phyloP scores from a whole-genome alignment of 2,113 vertebrate species.

The Paradoxurus hermaphroditus region DNA sequence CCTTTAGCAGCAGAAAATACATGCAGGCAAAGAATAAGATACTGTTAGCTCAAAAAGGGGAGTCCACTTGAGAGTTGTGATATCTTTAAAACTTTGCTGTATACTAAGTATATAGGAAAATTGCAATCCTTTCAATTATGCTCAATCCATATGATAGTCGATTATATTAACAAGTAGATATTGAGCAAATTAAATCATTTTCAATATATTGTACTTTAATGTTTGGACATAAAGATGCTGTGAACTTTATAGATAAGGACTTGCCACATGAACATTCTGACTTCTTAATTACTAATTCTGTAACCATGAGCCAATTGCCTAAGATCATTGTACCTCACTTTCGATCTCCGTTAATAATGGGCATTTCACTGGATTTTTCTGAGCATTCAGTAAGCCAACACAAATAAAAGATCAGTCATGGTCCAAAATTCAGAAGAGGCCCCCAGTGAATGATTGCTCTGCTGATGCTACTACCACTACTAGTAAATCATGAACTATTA shows the following conservation, averaged over 20 bases:
- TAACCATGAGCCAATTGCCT: not conserved
- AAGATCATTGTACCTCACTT: not conserved
- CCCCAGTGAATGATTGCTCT: not conserved
- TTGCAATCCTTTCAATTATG: not conserved
- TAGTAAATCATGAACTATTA: not conserved
- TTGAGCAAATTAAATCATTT: not conserved
- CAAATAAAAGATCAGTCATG: not conserved
- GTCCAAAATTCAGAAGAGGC: not conserved
- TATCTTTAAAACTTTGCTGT: conserved; percentile 16
- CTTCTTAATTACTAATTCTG: not conserved
- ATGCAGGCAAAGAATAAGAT: not conserved
- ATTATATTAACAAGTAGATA: not conserved
- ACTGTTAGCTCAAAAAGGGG: not conserved
- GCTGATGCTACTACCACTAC: not conserved
- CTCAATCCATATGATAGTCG: not conserved
- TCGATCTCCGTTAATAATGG: not conserved
- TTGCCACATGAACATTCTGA: not conserved
- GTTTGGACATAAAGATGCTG: not conserved
- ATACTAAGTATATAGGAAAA: not conserved
- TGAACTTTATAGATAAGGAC: not conserved
- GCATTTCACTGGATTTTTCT: not conserved
- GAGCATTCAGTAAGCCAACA: not conserved
- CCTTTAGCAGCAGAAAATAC: conserved; percentile 28
- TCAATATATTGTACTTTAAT: not conserved
- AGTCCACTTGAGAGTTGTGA: conserved; percentile 24